Evolutionary conservation across 2,888 invertebrate genomes (phyloP).

Genomic region (Orthosia incerta): DNA sequence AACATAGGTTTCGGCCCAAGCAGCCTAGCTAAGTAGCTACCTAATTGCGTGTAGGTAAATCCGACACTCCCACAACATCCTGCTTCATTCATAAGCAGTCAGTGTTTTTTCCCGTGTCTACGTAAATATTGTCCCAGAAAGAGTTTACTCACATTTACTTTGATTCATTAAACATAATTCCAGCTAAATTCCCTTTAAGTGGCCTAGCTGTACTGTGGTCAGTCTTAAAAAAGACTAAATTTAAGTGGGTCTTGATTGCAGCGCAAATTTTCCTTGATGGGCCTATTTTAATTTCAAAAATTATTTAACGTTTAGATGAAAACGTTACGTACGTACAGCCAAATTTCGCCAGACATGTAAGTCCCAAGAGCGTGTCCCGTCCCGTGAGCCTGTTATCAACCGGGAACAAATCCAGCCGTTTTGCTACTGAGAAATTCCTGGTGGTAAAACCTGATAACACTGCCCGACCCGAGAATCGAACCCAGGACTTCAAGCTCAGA

Average conservation of each 20-base stretch:
- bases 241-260: not conserved
- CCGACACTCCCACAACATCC: constrained; percentile 30
- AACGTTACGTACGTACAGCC: no score
- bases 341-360: no score
- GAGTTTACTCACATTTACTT: constrained; percentile 23
- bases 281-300: no score
- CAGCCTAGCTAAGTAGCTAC: not conserved
- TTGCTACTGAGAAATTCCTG: no score
- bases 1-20: constrained; percentile 9
- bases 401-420: no score
- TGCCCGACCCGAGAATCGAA: no score
- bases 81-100: constrained; percentile 16
- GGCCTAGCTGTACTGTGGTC: not conserved
- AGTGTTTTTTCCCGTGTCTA: constrained; percentile 22
- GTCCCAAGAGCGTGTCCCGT: no score
- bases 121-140: constrained; percentile 31
- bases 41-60: not conserved
- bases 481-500: no score
- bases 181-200: constrained; percentile 13
- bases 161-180: constrained; percentile 17
- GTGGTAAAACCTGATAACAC: no score
- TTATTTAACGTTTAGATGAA: no score
- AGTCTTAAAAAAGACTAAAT: not conserved
- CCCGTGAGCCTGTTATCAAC: no score
- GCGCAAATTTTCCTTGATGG: not conserved